A percentile compares a stretch with the other conserved stretches of the same genome.
These are phyloP conservation scores for Arbacia lixula DNA, from an alignment of 53 echinoderm and acorn worm species.

Conservation along the genomic window DNA sequence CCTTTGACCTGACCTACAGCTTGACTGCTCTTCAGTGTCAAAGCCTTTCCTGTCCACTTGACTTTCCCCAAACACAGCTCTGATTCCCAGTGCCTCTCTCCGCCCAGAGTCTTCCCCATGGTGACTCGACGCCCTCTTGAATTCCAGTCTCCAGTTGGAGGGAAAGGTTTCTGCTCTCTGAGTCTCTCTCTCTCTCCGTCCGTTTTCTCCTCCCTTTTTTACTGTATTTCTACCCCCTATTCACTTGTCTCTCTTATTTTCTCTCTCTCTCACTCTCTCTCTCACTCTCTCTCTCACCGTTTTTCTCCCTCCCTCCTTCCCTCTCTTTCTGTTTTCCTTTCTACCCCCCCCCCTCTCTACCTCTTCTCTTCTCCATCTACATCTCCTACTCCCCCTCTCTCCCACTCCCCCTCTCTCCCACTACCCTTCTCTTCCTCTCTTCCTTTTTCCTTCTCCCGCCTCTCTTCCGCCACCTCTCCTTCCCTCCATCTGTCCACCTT, in stretches of 20 bases:
- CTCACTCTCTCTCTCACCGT: background rate
- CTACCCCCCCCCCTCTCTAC: constrained; percentile 3
- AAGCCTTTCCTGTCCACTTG: constrained; percentile 31
- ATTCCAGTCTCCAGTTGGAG: no score
- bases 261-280: background rate
- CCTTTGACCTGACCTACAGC: constrained; percentile 4
- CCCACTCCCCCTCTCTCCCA: constrained; percentile 11
- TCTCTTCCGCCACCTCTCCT: background rate
- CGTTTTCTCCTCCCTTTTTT: background rate
- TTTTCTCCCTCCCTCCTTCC: background rate
- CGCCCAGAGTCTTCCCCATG: no score
- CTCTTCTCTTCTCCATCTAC: background rate
- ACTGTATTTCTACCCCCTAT: background rate
- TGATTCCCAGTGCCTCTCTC: no score
- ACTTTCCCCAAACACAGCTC: no score
- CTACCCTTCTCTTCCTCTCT: background rate
- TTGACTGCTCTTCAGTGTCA: constrained; percentile 31
- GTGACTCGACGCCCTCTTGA: no score
- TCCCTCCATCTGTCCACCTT: background rate
- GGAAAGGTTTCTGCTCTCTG: background rate
- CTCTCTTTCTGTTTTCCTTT: background rate
- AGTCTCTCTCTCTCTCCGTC: background rate
- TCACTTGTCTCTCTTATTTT: background rate
- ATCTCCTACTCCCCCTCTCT: background rate
- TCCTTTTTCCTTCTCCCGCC: background rate